Percentiles rank a stretch among this genome's conserved stretches.
These are phyloP conservation scores for Sturnus vulgaris DNA, from an alignment of 2,113 vertebrate species.

Conservation along the genomic window DNA sequence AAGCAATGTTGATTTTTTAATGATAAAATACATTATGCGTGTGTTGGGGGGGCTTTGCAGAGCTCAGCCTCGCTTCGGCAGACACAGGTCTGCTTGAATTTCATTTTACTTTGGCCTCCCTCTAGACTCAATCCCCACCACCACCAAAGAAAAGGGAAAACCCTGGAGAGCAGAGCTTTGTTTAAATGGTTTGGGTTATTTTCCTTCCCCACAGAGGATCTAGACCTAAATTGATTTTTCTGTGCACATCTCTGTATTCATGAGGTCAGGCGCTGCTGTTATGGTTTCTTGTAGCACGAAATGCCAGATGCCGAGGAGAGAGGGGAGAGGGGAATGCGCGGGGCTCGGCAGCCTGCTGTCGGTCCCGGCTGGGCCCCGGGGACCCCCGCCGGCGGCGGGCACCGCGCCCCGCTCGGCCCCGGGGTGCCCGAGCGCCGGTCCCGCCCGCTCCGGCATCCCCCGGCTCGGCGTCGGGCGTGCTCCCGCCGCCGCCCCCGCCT, in stretches of 20 bases:
- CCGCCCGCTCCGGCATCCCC: not conserved
- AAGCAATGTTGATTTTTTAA: constrained; percentile 52
- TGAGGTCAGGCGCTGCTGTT: constrained; percentile 1
- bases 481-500: not conserved
- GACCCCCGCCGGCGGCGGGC: rapidly evolving
- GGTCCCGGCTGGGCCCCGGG: not conserved
- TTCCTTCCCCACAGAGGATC: constrained; percentile 9
- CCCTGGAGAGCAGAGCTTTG: constrained; percentile 41
- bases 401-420: not conserved
- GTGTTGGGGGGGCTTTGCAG: not conserved
- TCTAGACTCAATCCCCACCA: not conserved
- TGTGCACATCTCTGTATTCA: constrained; percentile 21
- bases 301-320: not conserved
- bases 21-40: constrained; percentile 25
- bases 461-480: rapidly evolving
- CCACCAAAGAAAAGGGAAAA: constrained; percentile 4
- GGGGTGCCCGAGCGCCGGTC: not conserved
- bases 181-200: constrained; percentile 31
- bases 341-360: not conserved
- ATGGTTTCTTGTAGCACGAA: not conserved
- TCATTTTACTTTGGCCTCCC: constrained; percentile 16
- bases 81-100: not conserved
- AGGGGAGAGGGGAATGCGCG: not conserved
- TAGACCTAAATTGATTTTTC: constrained; percentile 50
- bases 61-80: not conserved